Conservation (phyloP, 1,140 invertebrate species). For the Tenebrio molitor region DNA sequence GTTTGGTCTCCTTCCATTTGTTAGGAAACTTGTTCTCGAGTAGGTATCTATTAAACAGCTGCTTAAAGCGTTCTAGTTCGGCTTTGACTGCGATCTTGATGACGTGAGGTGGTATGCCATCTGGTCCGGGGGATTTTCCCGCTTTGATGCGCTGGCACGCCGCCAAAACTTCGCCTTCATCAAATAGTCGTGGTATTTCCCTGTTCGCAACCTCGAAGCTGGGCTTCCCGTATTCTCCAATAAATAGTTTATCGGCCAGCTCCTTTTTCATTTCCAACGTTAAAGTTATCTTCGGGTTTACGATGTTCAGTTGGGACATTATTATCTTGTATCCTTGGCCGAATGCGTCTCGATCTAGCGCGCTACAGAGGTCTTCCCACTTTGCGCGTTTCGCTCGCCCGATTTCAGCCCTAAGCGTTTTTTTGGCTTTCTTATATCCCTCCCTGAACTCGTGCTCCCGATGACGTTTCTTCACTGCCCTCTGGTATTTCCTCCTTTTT, state of each 20-base stretch:
- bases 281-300: not conserved
- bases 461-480: not conserved
- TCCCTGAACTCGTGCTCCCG: not conserved
- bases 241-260: conserved; percentile 1
- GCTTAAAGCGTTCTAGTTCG: not conserved
- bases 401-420: not conserved
- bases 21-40: not conserved
- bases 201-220: not conserved
- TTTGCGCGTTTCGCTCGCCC: not conserved
- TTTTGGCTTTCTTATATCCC: not conserved
- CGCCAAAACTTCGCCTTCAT: conserved; percentile 4
- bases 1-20: not conserved
- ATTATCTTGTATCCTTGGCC: too few species aligned
- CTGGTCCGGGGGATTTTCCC: conserved; percentile 37
- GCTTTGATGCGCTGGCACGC: conserved; percentile 20
- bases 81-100: not conserved
- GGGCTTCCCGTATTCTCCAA: not conserved
- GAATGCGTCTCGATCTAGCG: not conserved
- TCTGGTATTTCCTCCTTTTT: not conserved
- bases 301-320: not conserved
- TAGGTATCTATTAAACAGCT: not conserved
- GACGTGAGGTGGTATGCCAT: conserved; percentile 12
- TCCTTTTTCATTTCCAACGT: not conserved
- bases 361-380: not conserved
- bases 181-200: conserved; percentile 12